Conservation (phyloP, 2,888 invertebrate genomes). For the Aphidoletes aphidimyza region DNA sequence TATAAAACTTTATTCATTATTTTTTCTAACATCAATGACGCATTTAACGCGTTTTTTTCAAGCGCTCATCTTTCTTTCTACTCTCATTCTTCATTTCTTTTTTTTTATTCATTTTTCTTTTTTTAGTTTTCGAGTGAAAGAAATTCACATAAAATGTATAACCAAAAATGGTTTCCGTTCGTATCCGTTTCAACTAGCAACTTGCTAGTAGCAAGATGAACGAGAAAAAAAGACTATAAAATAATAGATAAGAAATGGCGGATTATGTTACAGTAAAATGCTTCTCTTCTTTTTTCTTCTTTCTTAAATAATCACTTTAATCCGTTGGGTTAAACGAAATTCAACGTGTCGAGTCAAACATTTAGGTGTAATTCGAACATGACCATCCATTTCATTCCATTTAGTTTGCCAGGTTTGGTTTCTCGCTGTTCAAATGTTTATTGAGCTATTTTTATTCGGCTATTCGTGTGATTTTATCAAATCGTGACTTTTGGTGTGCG, state of each 20-base stretch:
- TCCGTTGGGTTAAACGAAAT: not conserved
- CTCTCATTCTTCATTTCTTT: not conserved
- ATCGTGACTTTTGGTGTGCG: conserved; percentile 25
- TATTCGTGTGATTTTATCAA: not conserved
- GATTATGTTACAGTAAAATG: not conserved
- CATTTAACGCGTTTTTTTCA: not conserved
- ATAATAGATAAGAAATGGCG: not conserved
- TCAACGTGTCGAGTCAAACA: conserved; percentile 14
- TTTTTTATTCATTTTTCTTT: not conserved
- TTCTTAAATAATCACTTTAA: conserved; percentile 14
- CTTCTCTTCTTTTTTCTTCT: not conserved
- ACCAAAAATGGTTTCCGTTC: conserved; percentile 15
- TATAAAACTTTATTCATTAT: not conserved
- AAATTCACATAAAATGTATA: too few relatives aligned
- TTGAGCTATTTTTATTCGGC: not conserved
- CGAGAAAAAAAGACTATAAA: not conserved
- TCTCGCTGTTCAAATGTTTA: not conserved
- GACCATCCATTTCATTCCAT: not conserved
- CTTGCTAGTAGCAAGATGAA: too few relatives aligned
- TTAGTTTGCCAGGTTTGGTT: not conserved
- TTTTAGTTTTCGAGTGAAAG: too few relatives aligned
- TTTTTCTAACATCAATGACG: not conserved
- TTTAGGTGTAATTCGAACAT: conserved; percentile 22
- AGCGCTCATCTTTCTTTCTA: not conserved
- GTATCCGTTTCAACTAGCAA: too few relatives aligned